A percentile compares a stretch with the other conserved stretches of the same genome.
Evolutionary conservation across 2,797 vertebrate genomes (phyloP).

Genomic region (Ibycter americanus): DNA sequence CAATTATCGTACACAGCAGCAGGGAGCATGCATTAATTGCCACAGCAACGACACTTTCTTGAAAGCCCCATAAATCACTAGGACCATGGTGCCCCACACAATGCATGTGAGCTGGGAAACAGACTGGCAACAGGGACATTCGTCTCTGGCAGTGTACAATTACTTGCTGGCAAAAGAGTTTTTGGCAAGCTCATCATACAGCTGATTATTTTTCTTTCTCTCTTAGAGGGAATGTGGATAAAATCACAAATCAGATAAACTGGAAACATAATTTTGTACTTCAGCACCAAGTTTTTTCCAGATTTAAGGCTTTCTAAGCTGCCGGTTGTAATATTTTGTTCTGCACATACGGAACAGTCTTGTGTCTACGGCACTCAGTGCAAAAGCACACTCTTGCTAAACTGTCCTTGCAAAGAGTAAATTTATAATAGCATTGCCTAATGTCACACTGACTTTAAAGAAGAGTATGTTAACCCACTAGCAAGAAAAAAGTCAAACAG

Average conservation of each 20-base stretch:
- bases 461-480: not conserved
- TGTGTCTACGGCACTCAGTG: not conserved
- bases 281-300: not conserved
- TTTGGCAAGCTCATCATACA: not conserved
- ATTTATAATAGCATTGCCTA: not conserved
- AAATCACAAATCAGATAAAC: not conserved
- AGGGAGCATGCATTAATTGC: constrained; percentile 73
- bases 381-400: not conserved
- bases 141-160: constrained; percentile 53
- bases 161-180: constrained; percentile 27
- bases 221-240: constrained; percentile 19
- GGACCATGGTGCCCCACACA: constrained; percentile 9
- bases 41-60: constrained; percentile 57
- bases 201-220: not conserved
- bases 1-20: constrained; percentile 72
- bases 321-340: not conserved
- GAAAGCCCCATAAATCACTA: constrained; percentile 76
- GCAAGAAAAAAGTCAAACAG: not conserved
- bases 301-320: not conserved
- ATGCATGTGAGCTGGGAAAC: not conserved
- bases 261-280: not conserved
- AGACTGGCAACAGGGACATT: constrained; percentile 39
- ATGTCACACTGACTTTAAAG: not conserved
- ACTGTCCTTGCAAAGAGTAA: not conserved
- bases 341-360: not conserved